Evolutionary conservation across 2,888 invertebrate genomes (phyloP).

Genomic region (Cheilosia urbana): DNA sequence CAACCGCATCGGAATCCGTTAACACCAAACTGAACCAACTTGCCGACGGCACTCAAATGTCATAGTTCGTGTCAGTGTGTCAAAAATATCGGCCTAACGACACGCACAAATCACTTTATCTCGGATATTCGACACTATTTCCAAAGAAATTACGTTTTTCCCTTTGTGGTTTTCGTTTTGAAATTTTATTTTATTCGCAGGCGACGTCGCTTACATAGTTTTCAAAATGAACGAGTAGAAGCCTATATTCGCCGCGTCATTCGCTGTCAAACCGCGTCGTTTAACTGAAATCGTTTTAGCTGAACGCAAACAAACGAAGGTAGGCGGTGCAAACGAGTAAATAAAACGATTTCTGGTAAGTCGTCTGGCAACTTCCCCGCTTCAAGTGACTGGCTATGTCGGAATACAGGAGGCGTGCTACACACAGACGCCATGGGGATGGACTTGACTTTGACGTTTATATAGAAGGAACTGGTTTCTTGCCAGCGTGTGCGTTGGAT

Average conservation of each 20-base stretch:
- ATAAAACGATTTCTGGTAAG: slow-evolving; percentile 48
- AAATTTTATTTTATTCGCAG: slow-evolving; percentile 32
- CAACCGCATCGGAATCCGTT: slow-evolving; percentile 62
- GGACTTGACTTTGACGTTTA: slow-evolving; percentile 50
- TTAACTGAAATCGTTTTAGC: slow-evolving; percentile 78
- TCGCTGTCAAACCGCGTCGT: slow-evolving; percentile 79
- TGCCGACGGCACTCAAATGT: slow-evolving; percentile 75
- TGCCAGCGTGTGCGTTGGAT: slow-evolving; percentile 1
- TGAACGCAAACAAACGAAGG: slow-evolving; percentile 73
- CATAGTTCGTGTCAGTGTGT: slow-evolving; percentile 45
- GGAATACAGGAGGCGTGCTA: slow-evolving; percentile 39
- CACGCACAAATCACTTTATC: slow-evolving; percentile 42
- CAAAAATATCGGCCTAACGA: slow-evolving; percentile 16
- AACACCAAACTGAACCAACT: slow-evolving; percentile 48
- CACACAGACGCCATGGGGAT: slow-evolving; percentile 40
- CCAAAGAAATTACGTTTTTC: neutral
- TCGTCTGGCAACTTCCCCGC: slow-evolving; percentile 72
- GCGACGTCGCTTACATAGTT: slow-evolving; percentile 42
- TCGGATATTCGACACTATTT: slow-evolving; percentile 46
- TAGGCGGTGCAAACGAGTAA: slow-evolving; percentile 70
- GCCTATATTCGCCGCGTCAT: slow-evolving; percentile 77
- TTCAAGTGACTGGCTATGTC: slow-evolving; percentile 48
- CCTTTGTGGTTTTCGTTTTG: slow-evolving; percentile 15
- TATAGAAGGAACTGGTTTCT: slow-evolving; percentile 53
- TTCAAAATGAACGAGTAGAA: slow-evolving; percentile 58